These are phyloP conservation scores for Oligia fasciuncula DNA, from an alignment of 2,888 invertebrate genomes.

Conservation along the genomic window DNA sequence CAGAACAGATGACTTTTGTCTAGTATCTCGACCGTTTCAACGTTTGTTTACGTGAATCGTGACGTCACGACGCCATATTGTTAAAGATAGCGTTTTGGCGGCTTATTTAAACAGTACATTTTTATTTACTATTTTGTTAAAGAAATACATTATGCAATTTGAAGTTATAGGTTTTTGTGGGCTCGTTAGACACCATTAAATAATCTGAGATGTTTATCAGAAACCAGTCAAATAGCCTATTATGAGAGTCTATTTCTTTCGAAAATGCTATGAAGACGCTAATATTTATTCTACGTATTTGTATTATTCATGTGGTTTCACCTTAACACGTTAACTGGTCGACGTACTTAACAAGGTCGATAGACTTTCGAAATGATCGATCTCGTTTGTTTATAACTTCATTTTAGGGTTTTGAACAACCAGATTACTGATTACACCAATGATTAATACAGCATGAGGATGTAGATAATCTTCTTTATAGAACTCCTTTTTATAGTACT, in stretches of 20 bases:
- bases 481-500: neutral
- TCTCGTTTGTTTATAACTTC: neutral
- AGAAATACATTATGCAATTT: too few relatives aligned
- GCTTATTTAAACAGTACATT: too few relatives aligned
- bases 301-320: conserved; percentile 19
- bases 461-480: conserved; percentile 1
- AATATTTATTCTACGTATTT: neutral
- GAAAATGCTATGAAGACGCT: neutral
- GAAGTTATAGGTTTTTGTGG: too few relatives aligned
- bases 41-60: too few relatives aligned
- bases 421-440: neutral
- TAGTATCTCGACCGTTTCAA: too few relatives aligned
- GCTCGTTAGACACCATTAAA: too few relatives aligned
- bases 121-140: too few relatives aligned
- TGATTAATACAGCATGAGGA: conserved; percentile 7
- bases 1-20: too few relatives aligned
- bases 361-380: conserved; percentile 31
- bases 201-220: too few relatives aligned
- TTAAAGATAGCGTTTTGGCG: too few relatives aligned
- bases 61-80: too few relatives aligned
- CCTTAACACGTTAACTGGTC: conserved; percentile 6
- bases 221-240: too few relatives aligned
- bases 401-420: neutral
- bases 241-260: neutral
- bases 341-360: conserved; percentile 20